A percentile compares a stretch with the other conserved stretches of the same genome.
Conservation (phyloP, 2,888 invertebrate species). For the Gerris lacustris region DNA sequence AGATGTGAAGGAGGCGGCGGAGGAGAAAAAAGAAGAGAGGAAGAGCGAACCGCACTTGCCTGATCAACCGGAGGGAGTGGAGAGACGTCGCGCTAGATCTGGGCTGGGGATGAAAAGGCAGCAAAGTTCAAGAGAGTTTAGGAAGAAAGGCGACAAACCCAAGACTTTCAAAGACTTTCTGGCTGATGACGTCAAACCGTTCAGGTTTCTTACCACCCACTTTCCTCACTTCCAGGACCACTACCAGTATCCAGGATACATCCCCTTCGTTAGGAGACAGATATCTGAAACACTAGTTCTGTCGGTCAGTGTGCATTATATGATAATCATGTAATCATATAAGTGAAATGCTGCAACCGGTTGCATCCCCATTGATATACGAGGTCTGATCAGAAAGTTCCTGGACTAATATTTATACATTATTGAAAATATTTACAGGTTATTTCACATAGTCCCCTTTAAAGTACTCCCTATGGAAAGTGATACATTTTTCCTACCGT, state of each 20-base stretch:
- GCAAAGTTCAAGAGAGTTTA: too few species aligned
- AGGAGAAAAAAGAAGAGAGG: not conserved
- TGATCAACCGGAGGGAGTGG: not conserved
- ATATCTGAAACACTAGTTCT: not conserved
- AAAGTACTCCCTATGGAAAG: too few species aligned
- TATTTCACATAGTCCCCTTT: too few species aligned
- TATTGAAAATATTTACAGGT: too few species aligned
- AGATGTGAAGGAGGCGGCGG: not conserved
- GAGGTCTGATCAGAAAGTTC: too few species aligned
- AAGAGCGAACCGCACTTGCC: not conserved
- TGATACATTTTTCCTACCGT: too few species aligned
- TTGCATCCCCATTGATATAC: too few species aligned
- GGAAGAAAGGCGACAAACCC: not conserved
- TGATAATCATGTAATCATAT: too few species aligned
- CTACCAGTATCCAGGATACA: constrained; percentile 4
- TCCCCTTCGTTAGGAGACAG: not conserved
- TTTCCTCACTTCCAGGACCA: not conserved
- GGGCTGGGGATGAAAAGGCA: too few species aligned
- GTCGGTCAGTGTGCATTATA: not conserved
- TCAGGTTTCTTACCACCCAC: not conserved
- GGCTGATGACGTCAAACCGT: not conserved
- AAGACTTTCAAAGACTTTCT: not conserved
- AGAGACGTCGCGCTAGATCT: too few species aligned
- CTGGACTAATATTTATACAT: too few species aligned
- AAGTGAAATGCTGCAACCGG: too few species aligned